phyloP scores from a whole-genome alignment of 2,888 invertebrate genomes.

The Argyra leucocephala region DNA sequence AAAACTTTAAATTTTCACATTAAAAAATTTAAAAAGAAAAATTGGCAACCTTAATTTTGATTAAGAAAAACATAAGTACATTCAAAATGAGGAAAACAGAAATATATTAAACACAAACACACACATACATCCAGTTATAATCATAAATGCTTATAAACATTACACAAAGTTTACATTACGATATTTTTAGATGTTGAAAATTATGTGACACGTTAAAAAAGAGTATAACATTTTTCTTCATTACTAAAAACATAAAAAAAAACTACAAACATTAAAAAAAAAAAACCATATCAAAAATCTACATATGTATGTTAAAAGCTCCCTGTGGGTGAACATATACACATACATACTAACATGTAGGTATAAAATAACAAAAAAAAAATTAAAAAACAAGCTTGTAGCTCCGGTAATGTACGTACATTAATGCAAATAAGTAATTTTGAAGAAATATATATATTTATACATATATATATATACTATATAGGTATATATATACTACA shows the following conservation, averaged over 20 bases:
- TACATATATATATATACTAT: no score
- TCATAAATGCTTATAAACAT: neutral
- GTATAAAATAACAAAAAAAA: neutral
- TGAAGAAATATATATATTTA: neutral
- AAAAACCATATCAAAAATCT: no score
- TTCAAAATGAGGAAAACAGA: neutral
- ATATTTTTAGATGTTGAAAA: neutral
- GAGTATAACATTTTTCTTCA: neutral
- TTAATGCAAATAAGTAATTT: neutral
- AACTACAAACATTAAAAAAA: neutral
- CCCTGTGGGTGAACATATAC: neutral
- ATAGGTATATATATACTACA: neutral
- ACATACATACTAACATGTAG: neutral
- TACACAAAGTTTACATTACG: constrained; percentile 4
- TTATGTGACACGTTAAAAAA: constrained; percentile 5
- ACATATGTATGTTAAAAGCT: neutral
- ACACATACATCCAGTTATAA: no score
- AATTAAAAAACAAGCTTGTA: neutral
- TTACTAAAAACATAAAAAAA: neutral
- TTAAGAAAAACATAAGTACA: neutral
- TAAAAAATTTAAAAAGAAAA: no score
- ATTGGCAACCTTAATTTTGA: no score
- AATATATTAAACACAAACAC: no score
- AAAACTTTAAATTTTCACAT: no score
- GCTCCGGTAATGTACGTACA: neutral